Evolutionary conservation across 1,140 invertebrate genomes (phyloP).

Genomic region (Tenebrio molitor): DNA sequence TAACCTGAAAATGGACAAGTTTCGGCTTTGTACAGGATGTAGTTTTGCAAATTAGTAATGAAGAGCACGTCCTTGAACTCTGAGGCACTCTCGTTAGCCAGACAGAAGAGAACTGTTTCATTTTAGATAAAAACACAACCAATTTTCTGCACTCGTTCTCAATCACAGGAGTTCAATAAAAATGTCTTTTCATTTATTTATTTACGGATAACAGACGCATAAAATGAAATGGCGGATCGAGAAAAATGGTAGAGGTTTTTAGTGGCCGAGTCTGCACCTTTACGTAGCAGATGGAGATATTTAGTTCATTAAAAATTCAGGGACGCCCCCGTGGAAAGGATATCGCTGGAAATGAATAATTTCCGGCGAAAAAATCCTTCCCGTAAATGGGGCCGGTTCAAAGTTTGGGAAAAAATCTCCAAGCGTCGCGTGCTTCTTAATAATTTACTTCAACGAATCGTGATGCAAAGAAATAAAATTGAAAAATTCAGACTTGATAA

Average conservation of each 20-base stretch:
- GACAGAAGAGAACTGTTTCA: too few relatives aligned
- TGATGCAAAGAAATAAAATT: too few relatives aligned
- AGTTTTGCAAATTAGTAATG: too few relatives aligned
- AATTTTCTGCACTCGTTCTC: too few relatives aligned
- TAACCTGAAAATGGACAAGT: too few relatives aligned
- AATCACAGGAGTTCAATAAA: slow-evolving; percentile 6
- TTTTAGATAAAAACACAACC: too few relatives aligned
- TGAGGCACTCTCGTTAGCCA: too few relatives aligned
- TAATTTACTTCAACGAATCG: too few relatives aligned
- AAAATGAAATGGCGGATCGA: slow-evolving; percentile 5
- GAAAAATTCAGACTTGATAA: too few relatives aligned
- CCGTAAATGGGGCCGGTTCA: background rate
- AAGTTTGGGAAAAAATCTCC: background rate
- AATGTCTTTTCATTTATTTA: slow-evolving; percentile 19
- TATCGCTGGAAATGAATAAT: background rate
- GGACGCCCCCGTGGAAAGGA: background rate
- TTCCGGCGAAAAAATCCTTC: background rate
- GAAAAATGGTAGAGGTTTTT: slow-evolving; percentile 2
- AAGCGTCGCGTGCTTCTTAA: too few relatives aligned
- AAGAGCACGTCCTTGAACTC: too few relatives aligned
- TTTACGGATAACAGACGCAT: background rate
- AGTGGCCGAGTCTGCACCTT: background rate
- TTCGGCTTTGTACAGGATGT: too few relatives aligned
- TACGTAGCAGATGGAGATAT: slow-evolving; percentile 3
- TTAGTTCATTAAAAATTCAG: slow-evolving; percentile 10